Conservation (phyloP, 2,888 invertebrate genomes). For the Synergus gifuensis region DNA sequence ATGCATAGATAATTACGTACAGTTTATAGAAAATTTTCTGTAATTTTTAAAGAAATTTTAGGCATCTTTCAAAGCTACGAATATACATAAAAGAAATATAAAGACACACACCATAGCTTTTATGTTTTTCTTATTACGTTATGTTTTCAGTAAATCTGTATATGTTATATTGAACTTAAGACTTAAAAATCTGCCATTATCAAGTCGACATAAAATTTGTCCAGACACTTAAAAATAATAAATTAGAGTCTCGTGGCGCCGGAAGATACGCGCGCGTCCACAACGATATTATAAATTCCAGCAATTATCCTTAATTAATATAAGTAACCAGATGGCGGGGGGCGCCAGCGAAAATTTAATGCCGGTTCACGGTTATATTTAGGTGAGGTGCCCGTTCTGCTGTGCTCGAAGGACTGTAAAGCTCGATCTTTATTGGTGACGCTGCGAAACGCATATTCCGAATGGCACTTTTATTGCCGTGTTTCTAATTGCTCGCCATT, state of each 20-base stretch:
- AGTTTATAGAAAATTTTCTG: too few species aligned
- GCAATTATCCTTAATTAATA: conserved; percentile 75
- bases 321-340: conserved; percentile 67
- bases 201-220: not conserved
- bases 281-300: conserved; percentile 71
- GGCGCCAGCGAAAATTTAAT: conserved; percentile 65
- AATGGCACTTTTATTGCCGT: conserved; percentile 75
- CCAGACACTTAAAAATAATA: not conserved
- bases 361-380: conserved; percentile 66
- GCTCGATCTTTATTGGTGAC: conserved; percentile 68
- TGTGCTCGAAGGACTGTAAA: conserved; percentile 66
- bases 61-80: too few species aligned
- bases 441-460: conserved; percentile 68
- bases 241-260: not conserved
- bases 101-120: too few species aligned
- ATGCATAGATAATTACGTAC: too few species aligned
- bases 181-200: not conserved
- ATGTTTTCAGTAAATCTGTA: too few species aligned
- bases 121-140: too few species aligned
- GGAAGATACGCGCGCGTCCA: conserved; percentile 48
- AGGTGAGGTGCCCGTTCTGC: conserved; percentile 65
- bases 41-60: too few species aligned
- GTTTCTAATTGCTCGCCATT: conserved; percentile 74
- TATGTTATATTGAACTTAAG: not conserved
- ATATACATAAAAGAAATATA: too few species aligned